These are phyloP conservation scores for Drosophila nigricruria DNA, from an alignment of 2,888 invertebrate species.

Conservation along the genomic window DNA sequence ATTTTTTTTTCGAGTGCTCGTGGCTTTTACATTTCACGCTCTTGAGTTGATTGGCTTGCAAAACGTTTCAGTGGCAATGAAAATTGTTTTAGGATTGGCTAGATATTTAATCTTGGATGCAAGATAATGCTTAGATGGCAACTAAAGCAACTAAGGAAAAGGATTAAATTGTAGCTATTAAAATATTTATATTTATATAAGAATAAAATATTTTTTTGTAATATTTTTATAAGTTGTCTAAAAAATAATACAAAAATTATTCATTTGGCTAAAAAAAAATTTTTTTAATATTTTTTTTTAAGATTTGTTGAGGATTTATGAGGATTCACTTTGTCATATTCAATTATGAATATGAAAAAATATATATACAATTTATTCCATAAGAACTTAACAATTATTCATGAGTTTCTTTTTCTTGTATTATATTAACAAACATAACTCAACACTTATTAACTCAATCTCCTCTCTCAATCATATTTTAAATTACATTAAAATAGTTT, in stretches of 20 bases:
- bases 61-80: conserved; percentile 70
- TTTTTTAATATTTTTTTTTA: background rate
- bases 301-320: background rate
- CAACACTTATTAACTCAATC: background rate
- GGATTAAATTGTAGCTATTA: background rate
- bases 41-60: conserved; percentile 77
- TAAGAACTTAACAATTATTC: background rate
- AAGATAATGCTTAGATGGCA: background rate
- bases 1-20: conserved; percentile 18
- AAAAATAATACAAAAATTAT: background rate
- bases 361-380: background rate
- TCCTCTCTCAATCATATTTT: background rate
- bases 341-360: background rate
- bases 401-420: background rate
- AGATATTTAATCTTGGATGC: background rate
- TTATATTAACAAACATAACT: background rate
- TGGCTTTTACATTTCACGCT: conserved; percentile 72
- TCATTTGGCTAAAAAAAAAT: background rate
- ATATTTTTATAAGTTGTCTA: no score
- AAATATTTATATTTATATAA: no score
- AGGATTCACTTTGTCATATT: background rate
- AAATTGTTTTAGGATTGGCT: conserved; percentile 41
- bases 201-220: no score
- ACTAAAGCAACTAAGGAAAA: background rate
- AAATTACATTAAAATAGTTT: background rate